A percentile compares a stretch with the other conserved stretches of the same genome.
These are phyloP conservation scores for Deroplatys truncata DNA, from an alignment of 2,888 invertebrate genomes.

Conservation along the genomic window DNA sequence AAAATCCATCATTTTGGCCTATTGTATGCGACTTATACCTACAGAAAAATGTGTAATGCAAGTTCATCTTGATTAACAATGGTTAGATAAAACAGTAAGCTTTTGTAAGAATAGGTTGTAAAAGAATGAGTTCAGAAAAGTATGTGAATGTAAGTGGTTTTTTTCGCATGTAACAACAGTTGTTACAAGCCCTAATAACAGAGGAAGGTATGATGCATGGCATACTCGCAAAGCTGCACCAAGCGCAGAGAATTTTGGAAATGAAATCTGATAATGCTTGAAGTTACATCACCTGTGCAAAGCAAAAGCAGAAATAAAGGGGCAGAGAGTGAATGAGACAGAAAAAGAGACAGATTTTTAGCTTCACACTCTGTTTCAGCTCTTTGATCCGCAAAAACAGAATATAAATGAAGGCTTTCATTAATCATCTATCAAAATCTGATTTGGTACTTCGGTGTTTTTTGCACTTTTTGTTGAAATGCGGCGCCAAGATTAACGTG, in stretches of 20 bases:
- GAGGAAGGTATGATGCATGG: neutral
- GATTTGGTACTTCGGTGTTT: neutral
- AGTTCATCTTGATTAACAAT: too few relatives aligned
- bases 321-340: neutral
- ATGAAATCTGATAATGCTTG: neutral
- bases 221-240: neutral
- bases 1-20: too few relatives aligned
- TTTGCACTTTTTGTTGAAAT: neutral
- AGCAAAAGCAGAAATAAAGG: neutral
- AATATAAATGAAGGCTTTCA: neutral
- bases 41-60: too few relatives aligned
- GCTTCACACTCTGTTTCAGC: neutral
- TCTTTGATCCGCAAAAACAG: neutral
- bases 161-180: too few relatives aligned
- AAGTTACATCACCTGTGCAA: neutral
- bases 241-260: neutral
- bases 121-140: too few relatives aligned
- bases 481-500: neutral
- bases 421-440: neutral
- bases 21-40: too few relatives aligned
- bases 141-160: too few relatives aligned
- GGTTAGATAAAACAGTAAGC: too few relatives aligned
- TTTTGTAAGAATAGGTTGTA: too few relatives aligned
- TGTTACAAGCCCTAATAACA: neutral
- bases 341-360: neutral